A percentile compares a stretch with the other conserved stretches of the same genome.
These are phyloP conservation scores for Ceyx erithaca DNA, from an alignment of 2,797 vertebrate species.

Conservation along the genomic window DNA sequence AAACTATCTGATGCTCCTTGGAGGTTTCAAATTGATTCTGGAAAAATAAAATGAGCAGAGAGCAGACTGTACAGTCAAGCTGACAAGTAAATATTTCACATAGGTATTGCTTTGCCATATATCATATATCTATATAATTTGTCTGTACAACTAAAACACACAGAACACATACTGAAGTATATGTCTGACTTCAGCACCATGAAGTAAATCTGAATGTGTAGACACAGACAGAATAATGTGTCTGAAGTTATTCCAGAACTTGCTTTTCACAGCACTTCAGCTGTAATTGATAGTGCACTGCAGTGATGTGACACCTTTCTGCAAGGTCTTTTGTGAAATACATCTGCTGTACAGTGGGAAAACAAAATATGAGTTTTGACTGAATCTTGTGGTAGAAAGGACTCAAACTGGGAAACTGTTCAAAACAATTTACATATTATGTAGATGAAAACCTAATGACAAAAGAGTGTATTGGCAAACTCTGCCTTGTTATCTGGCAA, in stretches of 20 bases:
- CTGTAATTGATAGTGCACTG: slow-evolving; percentile 16
- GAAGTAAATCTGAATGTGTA: not conserved
- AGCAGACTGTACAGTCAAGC: not conserved
- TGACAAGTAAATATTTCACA: not conserved
- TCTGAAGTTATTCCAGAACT: slow-evolving; percentile 36
- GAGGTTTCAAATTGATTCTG: not conserved
- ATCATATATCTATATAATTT: not conserved
- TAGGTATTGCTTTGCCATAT: not conserved
- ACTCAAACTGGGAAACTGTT: slow-evolving; percentile 72
- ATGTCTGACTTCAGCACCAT: not conserved
- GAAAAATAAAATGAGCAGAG: not conserved
- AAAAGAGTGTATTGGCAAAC: slow-evolving; percentile 74
- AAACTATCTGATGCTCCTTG: not conserved
- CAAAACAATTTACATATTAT: slow-evolving; percentile 74
- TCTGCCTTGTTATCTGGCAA: slow-evolving; percentile 66
- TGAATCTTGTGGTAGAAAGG: slow-evolving; percentile 59
- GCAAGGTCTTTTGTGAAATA: slow-evolving; percentile 69
- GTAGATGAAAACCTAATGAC: slow-evolving; percentile 76
- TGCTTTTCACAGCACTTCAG: slow-evolving; percentile 29
- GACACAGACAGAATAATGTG: not conserved
- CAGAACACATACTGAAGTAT: not conserved
- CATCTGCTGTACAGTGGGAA: slow-evolving; percentile 61
- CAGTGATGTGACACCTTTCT: slow-evolving; percentile 46
- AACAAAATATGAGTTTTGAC: slow-evolving; percentile 69
- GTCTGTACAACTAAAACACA: not conserved